Evolutionary conservation across 2,888 invertebrate species (phyloP).

Genomic region (Pycnomerus fuliginosus): DNA sequence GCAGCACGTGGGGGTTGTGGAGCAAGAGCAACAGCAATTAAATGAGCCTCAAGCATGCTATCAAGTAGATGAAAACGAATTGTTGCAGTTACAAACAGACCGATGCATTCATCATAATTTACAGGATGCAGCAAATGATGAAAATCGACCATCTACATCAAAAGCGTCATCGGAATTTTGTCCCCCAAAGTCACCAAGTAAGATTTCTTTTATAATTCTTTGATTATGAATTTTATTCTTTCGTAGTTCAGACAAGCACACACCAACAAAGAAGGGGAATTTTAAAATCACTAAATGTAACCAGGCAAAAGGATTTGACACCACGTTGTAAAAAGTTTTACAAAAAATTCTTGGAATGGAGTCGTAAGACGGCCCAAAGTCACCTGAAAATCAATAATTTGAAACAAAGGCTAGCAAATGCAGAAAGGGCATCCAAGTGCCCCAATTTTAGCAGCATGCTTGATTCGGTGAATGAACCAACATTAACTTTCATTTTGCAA

Average conservation of each 20-base stretch:
- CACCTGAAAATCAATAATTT: neutral
- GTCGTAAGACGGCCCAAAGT: neutral
- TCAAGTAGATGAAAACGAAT: neutral
- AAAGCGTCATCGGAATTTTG: neutral
- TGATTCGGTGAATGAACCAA: neutral
- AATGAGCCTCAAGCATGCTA: neutral
- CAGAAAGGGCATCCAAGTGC: neutral
- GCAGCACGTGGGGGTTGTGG: neutral
- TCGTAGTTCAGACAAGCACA: neutral
- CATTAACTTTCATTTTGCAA: conserved; percentile 1
- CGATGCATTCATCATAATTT: too few species aligned
- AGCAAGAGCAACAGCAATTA: neutral
- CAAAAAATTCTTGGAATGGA: neutral
- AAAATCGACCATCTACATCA: neutral
- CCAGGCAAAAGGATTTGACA: neutral
- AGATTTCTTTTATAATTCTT: neutral
- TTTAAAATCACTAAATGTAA: neutral
- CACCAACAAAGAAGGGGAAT: neutral
- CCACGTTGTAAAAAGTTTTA: neutral
- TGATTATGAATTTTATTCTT: neutral
- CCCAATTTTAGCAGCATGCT: too few species aligned
- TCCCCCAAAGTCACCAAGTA: neutral
- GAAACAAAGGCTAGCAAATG: neutral
- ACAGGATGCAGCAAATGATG: neutral
- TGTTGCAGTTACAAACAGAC: neutral